A percentile compares a stretch with the other conserved stretches of the same genome.
phyloP scores from a whole-genome alignment of 2,113 vertebrate species.

The Noturus placidus region DNA sequence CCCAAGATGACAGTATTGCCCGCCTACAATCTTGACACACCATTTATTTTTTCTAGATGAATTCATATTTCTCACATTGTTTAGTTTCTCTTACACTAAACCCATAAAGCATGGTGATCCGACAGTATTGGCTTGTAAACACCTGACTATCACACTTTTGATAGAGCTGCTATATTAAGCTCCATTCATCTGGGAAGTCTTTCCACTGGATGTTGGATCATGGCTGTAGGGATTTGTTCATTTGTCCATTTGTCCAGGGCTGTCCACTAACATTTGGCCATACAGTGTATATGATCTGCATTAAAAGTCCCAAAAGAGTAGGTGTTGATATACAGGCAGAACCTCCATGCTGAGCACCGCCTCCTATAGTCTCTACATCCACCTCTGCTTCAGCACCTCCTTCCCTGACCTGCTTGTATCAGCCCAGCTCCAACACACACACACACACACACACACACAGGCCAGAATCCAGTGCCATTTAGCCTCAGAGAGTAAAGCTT shows the following conservation, averaged over 20 bases:
- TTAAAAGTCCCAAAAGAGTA: not conserved
- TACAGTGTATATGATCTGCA: not conserved
- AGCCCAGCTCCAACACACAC: not conserved
- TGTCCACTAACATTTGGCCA: not conserved
- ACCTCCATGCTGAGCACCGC: not conserved
- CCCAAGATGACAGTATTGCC: not conserved
- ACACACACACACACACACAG: not conserved
- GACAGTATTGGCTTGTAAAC: not conserved
- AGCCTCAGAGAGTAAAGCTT: not conserved
- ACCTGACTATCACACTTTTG: not conserved
- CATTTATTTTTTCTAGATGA: not conserved
- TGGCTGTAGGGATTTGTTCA: not conserved
- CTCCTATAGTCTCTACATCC: not conserved
- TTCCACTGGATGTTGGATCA: not conserved
- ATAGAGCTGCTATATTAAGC: not conserved
- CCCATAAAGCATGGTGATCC: not conserved
- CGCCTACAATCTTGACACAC: not conserved
- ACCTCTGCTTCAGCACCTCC: not conserved
- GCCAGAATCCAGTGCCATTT: not conserved
- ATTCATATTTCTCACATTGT: not conserved
- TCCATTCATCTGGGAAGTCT: not conserved
- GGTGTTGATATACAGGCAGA: slow-evolving; percentile 4
- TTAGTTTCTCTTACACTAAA: not conserved
- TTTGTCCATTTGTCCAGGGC: too few species aligned
- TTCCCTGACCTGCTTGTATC: not conserved